These are phyloP conservation scores for Melitaea cinxia DNA, from an alignment of 1,140 invertebrate genomes.

Conservation along the genomic window DNA sequence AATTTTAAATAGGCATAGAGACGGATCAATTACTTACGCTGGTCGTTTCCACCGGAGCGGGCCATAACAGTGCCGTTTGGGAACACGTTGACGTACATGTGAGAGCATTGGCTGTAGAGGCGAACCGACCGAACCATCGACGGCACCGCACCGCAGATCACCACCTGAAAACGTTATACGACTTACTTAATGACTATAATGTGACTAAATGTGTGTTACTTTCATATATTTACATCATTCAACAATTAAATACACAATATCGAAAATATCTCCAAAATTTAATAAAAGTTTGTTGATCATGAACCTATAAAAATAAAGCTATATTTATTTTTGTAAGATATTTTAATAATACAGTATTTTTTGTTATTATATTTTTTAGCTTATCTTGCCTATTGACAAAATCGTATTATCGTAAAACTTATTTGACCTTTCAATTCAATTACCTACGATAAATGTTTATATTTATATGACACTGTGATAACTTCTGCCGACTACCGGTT, in stretches of 20 bases:
- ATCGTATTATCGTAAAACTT: conserved; percentile 22
- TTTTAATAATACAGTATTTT: background rate
- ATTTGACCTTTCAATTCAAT: conserved; percentile 34
- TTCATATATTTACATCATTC: no score
- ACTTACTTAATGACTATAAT: background rate
- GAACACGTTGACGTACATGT: conserved; percentile 76
- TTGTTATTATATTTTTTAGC: conserved; percentile 7
- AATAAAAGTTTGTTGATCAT: no score
- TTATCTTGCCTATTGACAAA: conserved; percentile 23
- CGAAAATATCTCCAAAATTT: no score
- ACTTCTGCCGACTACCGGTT: conserved; percentile 27
- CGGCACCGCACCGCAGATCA: conserved; percentile 87
- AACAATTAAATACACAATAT: no score
- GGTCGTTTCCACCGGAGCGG: conserved; percentile 75
- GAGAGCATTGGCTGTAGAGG: conserved; percentile 82
- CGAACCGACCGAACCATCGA: conserved; percentile 86
- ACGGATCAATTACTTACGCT: conserved; percentile 69
- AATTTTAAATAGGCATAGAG: background rate
- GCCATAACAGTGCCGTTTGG: conserved; percentile 82
- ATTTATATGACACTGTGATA: conserved; percentile 33
- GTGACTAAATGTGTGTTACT: background rate
- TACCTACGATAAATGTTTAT: conserved; percentile 30
- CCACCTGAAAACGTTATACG: conserved; percentile 79
- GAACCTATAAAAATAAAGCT: no score
- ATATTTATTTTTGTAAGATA: background rate